Conservation (phyloP, 1,140 invertebrate species). For the Habropoda laboriosa region DNA sequence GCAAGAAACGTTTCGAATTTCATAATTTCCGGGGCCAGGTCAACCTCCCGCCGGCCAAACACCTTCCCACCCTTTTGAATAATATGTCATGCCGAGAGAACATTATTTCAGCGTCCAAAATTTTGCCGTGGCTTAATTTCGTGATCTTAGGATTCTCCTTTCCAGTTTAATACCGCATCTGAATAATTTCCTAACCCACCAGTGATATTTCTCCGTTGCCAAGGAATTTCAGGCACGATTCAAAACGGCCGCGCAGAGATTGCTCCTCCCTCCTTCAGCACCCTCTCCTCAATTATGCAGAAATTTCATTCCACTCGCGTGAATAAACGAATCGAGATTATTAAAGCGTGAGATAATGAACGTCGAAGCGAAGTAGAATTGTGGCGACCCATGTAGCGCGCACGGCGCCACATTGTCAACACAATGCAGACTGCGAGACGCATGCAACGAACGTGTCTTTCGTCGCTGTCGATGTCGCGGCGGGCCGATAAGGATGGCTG, state of each 20-base stretch:
- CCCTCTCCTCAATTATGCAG: neutral
- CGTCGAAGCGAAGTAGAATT: neutral
- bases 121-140: neutral
- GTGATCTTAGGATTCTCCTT: neutral
- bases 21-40: neutral
- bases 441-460: no score
- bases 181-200: slow-evolving; percentile 14
- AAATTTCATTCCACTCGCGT: slow-evolving; percentile 17
- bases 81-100: neutral
- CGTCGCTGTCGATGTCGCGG: no score
- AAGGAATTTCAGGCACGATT: slow-evolving; percentile 5
- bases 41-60: neutral
- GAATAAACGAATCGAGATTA: slow-evolving; percentile 7
- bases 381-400: no score
- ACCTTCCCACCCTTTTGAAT: no score
- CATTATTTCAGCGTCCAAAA: neutral
- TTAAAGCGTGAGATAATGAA: neutral
- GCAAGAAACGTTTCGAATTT: neutral
- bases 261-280: neutral
- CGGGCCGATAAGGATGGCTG: no score
- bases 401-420: no score
- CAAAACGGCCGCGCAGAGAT: neutral
- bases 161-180: slow-evolving; percentile 21
- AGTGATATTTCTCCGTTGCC: slow-evolving; percentile 5
- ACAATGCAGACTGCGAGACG: no score